Conservation (phyloP, 2,888 invertebrate species). For the Apamea epomidion region DNA sequence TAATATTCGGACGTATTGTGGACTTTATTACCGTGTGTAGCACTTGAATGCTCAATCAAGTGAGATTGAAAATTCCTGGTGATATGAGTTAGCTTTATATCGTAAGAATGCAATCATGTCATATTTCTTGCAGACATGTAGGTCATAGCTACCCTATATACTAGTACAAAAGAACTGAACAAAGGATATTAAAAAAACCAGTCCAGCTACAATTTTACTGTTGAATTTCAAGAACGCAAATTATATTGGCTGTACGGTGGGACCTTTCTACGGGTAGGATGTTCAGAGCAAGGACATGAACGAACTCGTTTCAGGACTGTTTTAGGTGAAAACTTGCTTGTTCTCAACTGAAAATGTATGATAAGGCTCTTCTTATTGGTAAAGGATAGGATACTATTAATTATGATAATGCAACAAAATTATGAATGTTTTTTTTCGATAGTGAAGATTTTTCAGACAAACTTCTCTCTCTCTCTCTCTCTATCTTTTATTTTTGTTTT, state of each 20-base stretch:
- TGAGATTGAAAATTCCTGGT: constrained; percentile 34
- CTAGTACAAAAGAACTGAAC: constrained; percentile 20
- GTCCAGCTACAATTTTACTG: constrained; percentile 14
- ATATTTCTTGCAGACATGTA: constrained; percentile 21
- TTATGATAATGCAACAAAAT: background rate
- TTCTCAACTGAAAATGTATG: background rate
- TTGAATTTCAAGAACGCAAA: background rate
- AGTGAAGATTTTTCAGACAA: no score
- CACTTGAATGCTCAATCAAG: constrained; percentile 51
- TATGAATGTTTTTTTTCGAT: background rate
- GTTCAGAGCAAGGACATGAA: constrained; percentile 13
- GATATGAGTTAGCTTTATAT: constrained; percentile 19
- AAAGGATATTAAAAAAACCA: constrained; percentile 36
- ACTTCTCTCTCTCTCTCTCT: no score
- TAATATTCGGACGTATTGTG: constrained; percentile 68
- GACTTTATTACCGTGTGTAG: constrained; percentile 56
- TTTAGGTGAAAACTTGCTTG: background rate
- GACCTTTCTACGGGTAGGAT: constrained; percentile 19
- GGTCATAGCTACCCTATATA: background rate
- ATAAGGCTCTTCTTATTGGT: background rate
- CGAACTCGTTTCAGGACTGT: constrained; percentile 14
- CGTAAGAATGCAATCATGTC: constrained; percentile 31
- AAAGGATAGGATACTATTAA: background rate
- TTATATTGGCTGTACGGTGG: background rate
- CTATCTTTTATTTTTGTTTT: background rate